A percentile compares a stretch with the other conserved stretches of the same genome.
Evolutionary conservation across 2,888 invertebrate species (phyloP).

Genomic region (Netelia inedita): DNA sequence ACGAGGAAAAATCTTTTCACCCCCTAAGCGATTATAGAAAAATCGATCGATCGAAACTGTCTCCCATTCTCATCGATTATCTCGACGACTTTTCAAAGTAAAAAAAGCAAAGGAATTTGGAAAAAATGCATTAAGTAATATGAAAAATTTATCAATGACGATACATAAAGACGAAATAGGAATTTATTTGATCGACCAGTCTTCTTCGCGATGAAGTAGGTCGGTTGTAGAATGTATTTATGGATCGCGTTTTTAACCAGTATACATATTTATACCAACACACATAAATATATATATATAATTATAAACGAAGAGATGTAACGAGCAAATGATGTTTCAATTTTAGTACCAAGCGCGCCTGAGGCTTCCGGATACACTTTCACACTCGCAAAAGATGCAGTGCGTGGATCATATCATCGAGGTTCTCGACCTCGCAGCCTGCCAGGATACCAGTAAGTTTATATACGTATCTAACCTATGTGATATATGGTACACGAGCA

Average conservation of each 20-base stretch:
- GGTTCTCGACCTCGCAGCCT: slow-evolving; percentile 90
- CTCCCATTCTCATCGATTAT: no score
- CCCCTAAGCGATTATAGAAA: no score
- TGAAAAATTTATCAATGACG: not conserved
- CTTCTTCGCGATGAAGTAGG: slow-evolving; percentile 51
- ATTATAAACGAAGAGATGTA: slow-evolving; percentile 61
- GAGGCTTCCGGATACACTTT: slow-evolving; percentile 90
- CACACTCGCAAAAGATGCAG: slow-evolving; percentile 90
- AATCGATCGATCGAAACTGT: no score
- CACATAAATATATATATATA: slow-evolving; percentile 28
- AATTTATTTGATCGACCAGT: slow-evolving; percentile 60
- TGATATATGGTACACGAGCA: slow-evolving; percentile 43
- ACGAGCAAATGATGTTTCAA: slow-evolving; percentile 72
- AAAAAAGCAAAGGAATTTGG: no score
- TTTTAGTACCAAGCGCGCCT: slow-evolving; percentile 88
- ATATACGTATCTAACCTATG: slow-evolving; percentile 2
- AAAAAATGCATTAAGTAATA: not conserved
- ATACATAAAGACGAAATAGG: slow-evolving; percentile 3
- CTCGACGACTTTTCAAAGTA: no score
- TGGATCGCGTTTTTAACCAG: slow-evolving; percentile 20
- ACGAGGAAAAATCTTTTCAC: no score
- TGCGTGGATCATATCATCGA: slow-evolving; percentile 92
- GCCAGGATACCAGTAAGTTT: slow-evolving; percentile 90
- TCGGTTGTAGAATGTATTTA: slow-evolving; percentile 8
- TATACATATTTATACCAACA: no score